Evolutionary conservation across 2,113 vertebrate genomes (phyloP), one percentile per base, ranked within the genome.

Genomic region (Neotragus moschatus): DNA sequence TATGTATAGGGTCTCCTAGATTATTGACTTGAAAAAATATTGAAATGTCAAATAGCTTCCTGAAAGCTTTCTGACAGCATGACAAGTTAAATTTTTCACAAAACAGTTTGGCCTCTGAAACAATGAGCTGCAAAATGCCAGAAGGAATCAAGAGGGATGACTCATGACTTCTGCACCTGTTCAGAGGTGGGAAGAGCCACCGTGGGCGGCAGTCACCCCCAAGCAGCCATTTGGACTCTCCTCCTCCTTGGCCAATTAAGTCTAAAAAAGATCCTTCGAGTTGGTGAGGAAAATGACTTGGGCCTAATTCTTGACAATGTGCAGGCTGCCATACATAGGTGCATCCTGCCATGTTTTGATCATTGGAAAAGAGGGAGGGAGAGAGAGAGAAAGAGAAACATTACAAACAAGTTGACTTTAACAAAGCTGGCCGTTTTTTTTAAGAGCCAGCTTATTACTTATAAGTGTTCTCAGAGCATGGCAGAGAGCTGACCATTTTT

Each of bases 41-140:
- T 61, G 86, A 84, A 97, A 97, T 97, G 97, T 97, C 81, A 30
- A 96, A 96, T 58, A 85, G 96, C 89, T 60, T 97, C 95, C 94
- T 96, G 93, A 97, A 97, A 98, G 94, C 96, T 96, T 97, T 98
- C 91, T 97, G 97, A 98, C 96, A 98, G 92, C 91, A 94, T 86
- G 82, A 97, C 95, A 97, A 96, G 97, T 94, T 98, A 95, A 88
- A 96, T 94, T 97, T 98, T 96, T 97, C 94, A 95, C 94, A 84
- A 88, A 98, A 96, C 58, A 96, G 91, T 98, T 96, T 97, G 92
- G 91, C 79, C 91, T 97, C 84, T 96, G n/a, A 95, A 97, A 98
- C 97, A 97, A 97, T 98, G 96, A 97, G 81, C 79, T 93, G 88
- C 85, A 84, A 97, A 98, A 98, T 98, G 96, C 91, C 98, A 96